Percentiles rank a stretch among this genome's conserved stretches.
Evolutionary conservation across 2,888 invertebrate species (phyloP).

Genomic region (Mimachlamys varia): DNA sequence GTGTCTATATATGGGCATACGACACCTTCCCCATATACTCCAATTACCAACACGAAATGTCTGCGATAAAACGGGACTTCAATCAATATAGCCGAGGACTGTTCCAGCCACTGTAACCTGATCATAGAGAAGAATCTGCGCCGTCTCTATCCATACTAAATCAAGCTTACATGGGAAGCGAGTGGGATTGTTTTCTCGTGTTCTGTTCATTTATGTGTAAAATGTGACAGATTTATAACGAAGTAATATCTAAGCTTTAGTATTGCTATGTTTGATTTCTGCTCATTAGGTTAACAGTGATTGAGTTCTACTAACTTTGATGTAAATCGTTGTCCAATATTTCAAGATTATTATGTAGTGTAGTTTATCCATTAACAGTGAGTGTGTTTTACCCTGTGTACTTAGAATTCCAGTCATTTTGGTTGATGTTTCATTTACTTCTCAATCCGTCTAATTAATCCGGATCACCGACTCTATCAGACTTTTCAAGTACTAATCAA

Average conservation of each 20-base stretch:
- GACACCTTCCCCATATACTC: background rate
- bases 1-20: slow-evolving; percentile 31
- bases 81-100: background rate
- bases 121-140: background rate
- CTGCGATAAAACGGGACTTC: background rate
- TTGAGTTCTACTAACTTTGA: no score
- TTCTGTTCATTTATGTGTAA: background rate
- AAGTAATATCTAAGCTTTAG: background rate
- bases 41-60: slow-evolving; percentile 68
- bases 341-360: no score
- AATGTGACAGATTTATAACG: background rate
- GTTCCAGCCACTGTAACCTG: background rate
- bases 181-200: background rate
- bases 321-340: no score
- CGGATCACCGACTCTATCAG: no score
- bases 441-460: no score
- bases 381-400: no score
- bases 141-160: background rate
- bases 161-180: background rate
- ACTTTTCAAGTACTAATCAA: no score
- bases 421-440: no score
- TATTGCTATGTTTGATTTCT: no score
- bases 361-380: no score
- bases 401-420: no score
- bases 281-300: no score